Evolutionary conservation across 2,113 vertebrate genomes (phyloP).

Genomic region (Cepphus grylle): DNA sequence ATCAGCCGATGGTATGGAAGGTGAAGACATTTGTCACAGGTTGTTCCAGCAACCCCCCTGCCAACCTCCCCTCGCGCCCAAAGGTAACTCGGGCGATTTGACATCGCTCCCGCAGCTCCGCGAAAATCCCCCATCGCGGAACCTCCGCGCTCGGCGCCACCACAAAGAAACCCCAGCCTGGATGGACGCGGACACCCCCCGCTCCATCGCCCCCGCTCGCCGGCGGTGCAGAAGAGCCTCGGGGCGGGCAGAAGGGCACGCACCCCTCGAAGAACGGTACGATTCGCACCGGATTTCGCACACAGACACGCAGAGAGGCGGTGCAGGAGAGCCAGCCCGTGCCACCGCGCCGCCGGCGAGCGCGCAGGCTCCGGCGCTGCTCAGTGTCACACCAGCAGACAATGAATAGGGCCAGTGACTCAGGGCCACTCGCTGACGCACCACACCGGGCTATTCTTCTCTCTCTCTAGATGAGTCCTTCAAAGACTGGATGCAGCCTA

Average conservation of each 20-base stretch:
- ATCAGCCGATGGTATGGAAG: not conserved
- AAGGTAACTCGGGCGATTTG: not conserved
- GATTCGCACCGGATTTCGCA: fast-evolving
- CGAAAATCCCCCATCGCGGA: not conserved
- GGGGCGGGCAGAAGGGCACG: not conserved
- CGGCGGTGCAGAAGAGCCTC: not conserved
- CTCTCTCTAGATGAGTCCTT: not conserved
- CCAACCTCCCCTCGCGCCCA: not conserved
- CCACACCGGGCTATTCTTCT: conserved; percentile 15
- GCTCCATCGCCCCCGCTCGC: not conserved
- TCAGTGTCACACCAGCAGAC: not conserved
- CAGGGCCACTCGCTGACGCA: conserved; percentile 38
- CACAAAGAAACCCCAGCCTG: fast-evolving
- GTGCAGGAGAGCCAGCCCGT: not conserved
- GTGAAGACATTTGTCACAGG: not conserved
- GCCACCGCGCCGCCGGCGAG: fast-evolving
- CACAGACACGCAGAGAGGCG: fast-evolving
- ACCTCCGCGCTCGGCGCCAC: not conserved
- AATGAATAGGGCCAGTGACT: not conserved
- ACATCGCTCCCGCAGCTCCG: not conserved
- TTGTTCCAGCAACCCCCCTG: not conserved
- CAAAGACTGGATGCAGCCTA: not conserved
- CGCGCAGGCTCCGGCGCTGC: not conserved
- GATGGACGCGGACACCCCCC: fast-evolving
- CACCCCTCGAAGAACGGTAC: fast-evolving